Evolutionary conservation across 2,888 invertebrate species (phyloP).

Genomic region (Drosophila kanekoi): DNA sequence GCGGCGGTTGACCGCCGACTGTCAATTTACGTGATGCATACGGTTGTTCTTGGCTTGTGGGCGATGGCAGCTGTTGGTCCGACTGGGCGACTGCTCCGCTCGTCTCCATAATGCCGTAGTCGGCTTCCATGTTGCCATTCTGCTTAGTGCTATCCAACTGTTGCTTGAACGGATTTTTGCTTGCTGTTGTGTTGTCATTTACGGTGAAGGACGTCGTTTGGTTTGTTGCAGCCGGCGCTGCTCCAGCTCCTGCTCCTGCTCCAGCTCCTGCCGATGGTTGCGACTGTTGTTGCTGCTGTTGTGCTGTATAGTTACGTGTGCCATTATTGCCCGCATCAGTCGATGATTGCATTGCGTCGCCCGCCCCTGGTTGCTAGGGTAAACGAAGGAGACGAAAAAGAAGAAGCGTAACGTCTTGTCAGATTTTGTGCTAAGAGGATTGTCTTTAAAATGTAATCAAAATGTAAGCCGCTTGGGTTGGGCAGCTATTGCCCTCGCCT

Average conservation of each 20-base stretch:
- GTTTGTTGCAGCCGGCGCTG: constrained; percentile 48
- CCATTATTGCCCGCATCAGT: constrained; percentile 84
- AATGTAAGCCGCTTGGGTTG: constrained; percentile 57
- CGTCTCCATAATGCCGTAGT: constrained; percentile 64
- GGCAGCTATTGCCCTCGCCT: constrained; percentile 20
- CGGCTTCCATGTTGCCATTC: constrained; percentile 74
- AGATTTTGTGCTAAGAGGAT: constrained; percentile 61
- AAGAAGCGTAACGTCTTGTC: constrained; percentile 17
- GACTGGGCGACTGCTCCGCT: constrained; percentile 35
- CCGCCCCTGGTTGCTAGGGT: constrained; percentile 81
- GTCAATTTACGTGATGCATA: constrained; percentile 54
- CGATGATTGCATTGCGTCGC: constrained; percentile 86
- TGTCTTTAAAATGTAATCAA: constrained; percentile 73
- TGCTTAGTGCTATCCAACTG: constrained; percentile 65
- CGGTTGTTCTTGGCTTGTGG: constrained; percentile 47
- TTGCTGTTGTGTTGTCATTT: constrained; percentile 75
- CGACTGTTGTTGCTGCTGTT: constrained; percentile 49
- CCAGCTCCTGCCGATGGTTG: constrained; percentile 27
- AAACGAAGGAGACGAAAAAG: background rate
- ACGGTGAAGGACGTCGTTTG: constrained; percentile 79
- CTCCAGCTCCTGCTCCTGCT: constrained; percentile 40
- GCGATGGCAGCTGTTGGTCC: constrained; percentile 37
- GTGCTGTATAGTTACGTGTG: constrained; percentile 69
- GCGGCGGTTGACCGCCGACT: constrained; percentile 59
- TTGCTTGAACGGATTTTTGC: constrained; percentile 83